Evolutionary conservation across 2,113 vertebrate species (phyloP), one percentile per base, ranked within the genome.

Genomic region (Solea solea): DNA sequence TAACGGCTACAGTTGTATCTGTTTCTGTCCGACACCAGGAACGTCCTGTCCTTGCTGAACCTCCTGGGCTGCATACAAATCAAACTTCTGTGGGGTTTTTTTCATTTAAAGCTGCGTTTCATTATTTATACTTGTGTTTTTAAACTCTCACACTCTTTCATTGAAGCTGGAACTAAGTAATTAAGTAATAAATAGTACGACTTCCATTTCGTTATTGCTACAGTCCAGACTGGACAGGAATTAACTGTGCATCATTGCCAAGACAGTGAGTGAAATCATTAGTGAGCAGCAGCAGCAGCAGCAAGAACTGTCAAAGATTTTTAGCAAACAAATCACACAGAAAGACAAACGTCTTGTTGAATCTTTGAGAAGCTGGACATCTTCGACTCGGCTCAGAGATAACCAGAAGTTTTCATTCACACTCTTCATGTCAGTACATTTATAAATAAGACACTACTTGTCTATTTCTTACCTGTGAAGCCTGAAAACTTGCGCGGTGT

Each of bases 401-500:
- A 49, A 34, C 8, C 7, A 56, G 25, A 28, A 25, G 21, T 34
- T 34, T 34, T 6, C 2, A 34, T 34, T 6, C 3, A 34, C 21
- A 21, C 21, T 21, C 11, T 27, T n/a, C 1, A 6, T 16, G 48
- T 53, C 51, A 53, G 5, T 9, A 14, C 13, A 11, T 21, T 25
- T 9, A 45, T 10, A 49, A 49, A 9, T 49, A 49, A 49, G 5
- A 16, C 1, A 50, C n/a, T 50, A 9, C 2, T 15, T 13, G 2
- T 40, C 0, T 21, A 2, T n/a, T 0, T 69, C 69, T 87, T 85
- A 99, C 97, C 97, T 64, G 94, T 93, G 86, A 98, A 99, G 51
- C 97, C 96, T 57, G 98, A 99, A 88, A 99, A 98, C 79, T 99
- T 99, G 75, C 96, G 95, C 3, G 97, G 96, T 0, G 95, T 95